Base-by-base conservation (phyloP, 2,113 vertebrate genomes). In the Uria lomvia region DNA sequence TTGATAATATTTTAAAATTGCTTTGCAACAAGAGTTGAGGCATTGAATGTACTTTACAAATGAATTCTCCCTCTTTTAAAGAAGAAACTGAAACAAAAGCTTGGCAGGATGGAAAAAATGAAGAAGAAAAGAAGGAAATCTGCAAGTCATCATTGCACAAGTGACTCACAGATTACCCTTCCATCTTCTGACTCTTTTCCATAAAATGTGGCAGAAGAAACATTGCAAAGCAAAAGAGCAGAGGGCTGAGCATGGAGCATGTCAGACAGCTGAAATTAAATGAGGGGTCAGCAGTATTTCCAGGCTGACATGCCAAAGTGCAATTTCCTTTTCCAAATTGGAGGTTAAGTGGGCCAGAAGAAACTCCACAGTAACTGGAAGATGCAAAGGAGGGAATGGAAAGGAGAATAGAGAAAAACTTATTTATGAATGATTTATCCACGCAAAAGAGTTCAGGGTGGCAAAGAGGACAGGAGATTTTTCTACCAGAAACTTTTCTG, bases 111-210 rank as follows among this genome's bases (percentile, higher is more conserved):
- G 27, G 52, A 40, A 93, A 66, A 87, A 91, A 71, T 11, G 30
- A 62, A 63, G 45, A 73, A 62, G 45, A 42, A 36, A 80, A 83
- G 63, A 66, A 81, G 62, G 30, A 92, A 94, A 97, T 95, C 80
- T 97, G 88, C 90, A 92, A 96, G 79, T 92, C 56, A 78, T 90
- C 79, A 38, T 27, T 70, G 70, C 77, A 94, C 60, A 78, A 91
- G 67, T 96, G 91, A 97, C 80, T 97, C 92, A 95, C 34, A 79
- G 86, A 95, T 94, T 91, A 95, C 58, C 84, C 53, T 87, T 34
- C 73, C 62, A 47, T 96, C 83, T 92, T 77, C 83, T 92, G 89
- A 91, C 72, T 95, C 60, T 78, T 79, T 88, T 92, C 94, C 74
- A 85, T 85, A 53, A 96, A 95, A 94, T 76, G 86, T 95, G 77